Evolutionary conservation across 2,888 invertebrate genomes (phyloP), one percentile per base, ranked within the genome.

Genomic region (Drosophila paracracens): DNA sequence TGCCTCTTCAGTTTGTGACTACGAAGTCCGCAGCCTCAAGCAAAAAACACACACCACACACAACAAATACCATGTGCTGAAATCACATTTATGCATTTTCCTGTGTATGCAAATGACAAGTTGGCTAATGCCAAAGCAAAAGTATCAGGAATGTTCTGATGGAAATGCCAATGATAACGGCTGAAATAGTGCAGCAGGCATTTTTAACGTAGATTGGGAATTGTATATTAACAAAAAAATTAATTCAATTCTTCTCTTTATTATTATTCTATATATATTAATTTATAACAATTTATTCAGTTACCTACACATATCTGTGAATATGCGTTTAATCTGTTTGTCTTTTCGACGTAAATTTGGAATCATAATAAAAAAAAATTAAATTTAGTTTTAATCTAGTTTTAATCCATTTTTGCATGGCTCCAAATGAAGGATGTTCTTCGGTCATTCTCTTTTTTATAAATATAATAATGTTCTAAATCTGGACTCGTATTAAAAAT

Each of bases 1-100:
- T 81, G 85, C 70, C 70, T 65, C 87, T 90, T 83, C 54, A 74
- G 76, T 73, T 71, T 27, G 54, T 36, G 46, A 18, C 21, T 46
- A 54, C 60, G 18, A 61, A 76, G 54, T 43, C 43, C 57, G 36
- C 76, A 52, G 70, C 40, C 35, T 27, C 31, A n/a, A 58, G 29
- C 29, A 46, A 25, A 7, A 27, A 65, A 13, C 40, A 43, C 25
- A 38, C 13, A 21, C 43, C 21, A 21, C 1, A 13, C 21, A 31
- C 36, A 35, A 29, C 18, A 31, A 48, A 60, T 21, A 21, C 36
- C 25, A 13, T 40, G 38, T 33, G 58, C 35, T 56, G n/a, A 74
- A 51, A 60, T 70, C 70, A 57, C 53, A 61, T 56, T 21, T 31
- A n/a, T 40, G 51, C 31, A 66, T 53, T 56, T 56, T 33, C 48